Base-by-base conservation (phyloP, 2,888 invertebrate species). In the Idaea aversata region DNA sequence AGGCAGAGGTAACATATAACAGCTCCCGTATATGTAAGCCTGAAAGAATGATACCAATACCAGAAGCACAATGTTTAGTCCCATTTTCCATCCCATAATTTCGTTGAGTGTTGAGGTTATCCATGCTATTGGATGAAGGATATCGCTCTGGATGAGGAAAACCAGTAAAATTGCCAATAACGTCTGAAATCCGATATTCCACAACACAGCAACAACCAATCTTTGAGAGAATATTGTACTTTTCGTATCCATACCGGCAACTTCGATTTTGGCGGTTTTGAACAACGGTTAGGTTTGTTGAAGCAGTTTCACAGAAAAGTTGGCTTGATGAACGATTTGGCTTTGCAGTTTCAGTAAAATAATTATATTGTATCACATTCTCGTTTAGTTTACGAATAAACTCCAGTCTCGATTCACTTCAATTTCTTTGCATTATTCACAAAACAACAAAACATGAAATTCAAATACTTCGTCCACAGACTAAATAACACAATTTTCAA, bases 1-100 rank as follows among this genome's bases (percentile, higher is more conserved):
- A 0, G 93, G 91, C 57, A 94, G 87, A 62, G 94, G 94, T 25
- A 93, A 88, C 34, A 96, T 91, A 75, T 96, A 96, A 72, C 95
- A 95, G 78, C 95, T 96, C 61, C 95, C 95, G 77, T 95, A 95
- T 57, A 96, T 92, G 59, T 96, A 90, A n/a, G 96, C 95, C 87
- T 96, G 96, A 5, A 95, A 91, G 68, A 95, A 94, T 10, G 96
- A 94, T 0, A 96, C 93, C 35, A 92, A 81, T 13, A 94, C 90
- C 16, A 97, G 93, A 0, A 96, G 94, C 35, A 95, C 84, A 61
- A 96, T 93, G 74, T 95, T 95, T 0, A 95, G 81, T 88, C 95
- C 94, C 85, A 96, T 96, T 80, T 94, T 94, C 78, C 94, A 90
- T 5, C 95, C 94, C 64, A 94, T 89, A 67, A 96, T 88, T 15